Percentiles rank a stretch among this genome's conserved stretches.
These are phyloP conservation scores for Microctonus brassicae DNA, from an alignment of 2,888 invertebrate genomes.

Conservation along the genomic window DNA sequence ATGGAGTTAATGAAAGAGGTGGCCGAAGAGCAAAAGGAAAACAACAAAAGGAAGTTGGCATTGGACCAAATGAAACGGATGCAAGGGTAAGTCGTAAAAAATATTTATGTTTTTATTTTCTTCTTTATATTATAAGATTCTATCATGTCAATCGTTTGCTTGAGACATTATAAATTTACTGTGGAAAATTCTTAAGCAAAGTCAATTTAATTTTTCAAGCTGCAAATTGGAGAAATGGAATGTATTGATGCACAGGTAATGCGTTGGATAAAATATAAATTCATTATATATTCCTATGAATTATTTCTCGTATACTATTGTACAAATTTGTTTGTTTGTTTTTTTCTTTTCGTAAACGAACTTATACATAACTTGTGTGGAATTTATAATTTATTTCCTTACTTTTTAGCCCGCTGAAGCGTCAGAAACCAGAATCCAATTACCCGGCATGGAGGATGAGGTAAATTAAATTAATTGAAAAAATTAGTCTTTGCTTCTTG, in stretches of 20 bases:
- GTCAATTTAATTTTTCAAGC: conserved; percentile 71
- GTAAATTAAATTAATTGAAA: conserved; percentile 51
- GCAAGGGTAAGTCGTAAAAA: conserved; percentile 71
- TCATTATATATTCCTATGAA: conserved; percentile 22
- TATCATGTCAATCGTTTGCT: conserved; percentile 49
- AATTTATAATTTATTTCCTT: conserved; percentile 31
- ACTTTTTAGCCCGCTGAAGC: conserved; percentile 80
- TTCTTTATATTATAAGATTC: conserved; percentile 51
- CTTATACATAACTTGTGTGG: not conserved
- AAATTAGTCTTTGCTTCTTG: not conserved
- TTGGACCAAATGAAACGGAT: conserved; percentile 74
- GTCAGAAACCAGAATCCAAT: conserved; percentile 83
- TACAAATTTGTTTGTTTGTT: conserved; percentile 26
- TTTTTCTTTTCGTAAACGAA: conserved; percentile 17
- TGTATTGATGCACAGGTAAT: conserved; percentile 80
- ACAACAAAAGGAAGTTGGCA: conserved; percentile 71
- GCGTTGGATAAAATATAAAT: conserved; percentile 31
- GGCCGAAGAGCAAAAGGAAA: conserved; percentile 70
- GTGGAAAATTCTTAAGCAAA: conserved; percentile 37
- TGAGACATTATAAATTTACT: not conserved
- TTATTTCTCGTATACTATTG: conserved; percentile 36
- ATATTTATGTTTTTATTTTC: too few relatives aligned
- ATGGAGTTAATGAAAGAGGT: conserved; percentile 66
- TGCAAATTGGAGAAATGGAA: conserved; percentile 73
- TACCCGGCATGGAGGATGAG: conserved; percentile 78